Evolutionary conservation across 2,113 vertebrate genomes (phyloP), one percentile per base, ranked within the genome.

Genomic region (Eudyptes chrysolophus): DNA sequence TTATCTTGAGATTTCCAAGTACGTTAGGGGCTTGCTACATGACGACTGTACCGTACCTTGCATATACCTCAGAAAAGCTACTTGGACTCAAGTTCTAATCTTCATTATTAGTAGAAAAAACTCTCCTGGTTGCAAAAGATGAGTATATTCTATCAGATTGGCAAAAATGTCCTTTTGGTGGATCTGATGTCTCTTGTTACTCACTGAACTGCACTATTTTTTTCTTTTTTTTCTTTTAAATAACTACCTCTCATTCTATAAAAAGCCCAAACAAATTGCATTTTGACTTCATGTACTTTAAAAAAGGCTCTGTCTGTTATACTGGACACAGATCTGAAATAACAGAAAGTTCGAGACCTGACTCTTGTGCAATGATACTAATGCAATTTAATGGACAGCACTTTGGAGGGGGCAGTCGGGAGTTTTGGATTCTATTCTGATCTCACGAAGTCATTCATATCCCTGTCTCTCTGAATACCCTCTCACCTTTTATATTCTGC

Each of bases 1-100:
- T 95, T 94, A 94, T 96, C 84, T 97, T 95, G 78, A 77, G 46
- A 84, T 97, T 98, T 98, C n/a, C 85, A 96, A 79, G 68, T 62
- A 66, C 78, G 24, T 62, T 94, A 77, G 71, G 42, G 49, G 4
- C 20, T 95, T 77, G 22, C 46, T 69, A 69, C 38, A 48, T 42
- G 32, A 92, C 54, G 84, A 29, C 21, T 38, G 12, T 20, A 79
- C 52, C 17, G 13, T 76, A 84, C 29, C 65, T 87, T 84, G 82
- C 92, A 92, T 87, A 69, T 13, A 74, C 14, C 38, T 83, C 49
- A 80, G 64, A 93, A 92, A 90, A 94, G 10, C 19, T 60, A 78
- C 46, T 87, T 82, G 38, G 52, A 75, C 52, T 89, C 52, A 94
- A 66, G 54, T 27, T 68, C 30, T n/a, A 7, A 26, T 71, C 60